Conservation (phyloP, 2,113 vertebrate genomes). For the Brachyhypopomus gauderio region DNA sequence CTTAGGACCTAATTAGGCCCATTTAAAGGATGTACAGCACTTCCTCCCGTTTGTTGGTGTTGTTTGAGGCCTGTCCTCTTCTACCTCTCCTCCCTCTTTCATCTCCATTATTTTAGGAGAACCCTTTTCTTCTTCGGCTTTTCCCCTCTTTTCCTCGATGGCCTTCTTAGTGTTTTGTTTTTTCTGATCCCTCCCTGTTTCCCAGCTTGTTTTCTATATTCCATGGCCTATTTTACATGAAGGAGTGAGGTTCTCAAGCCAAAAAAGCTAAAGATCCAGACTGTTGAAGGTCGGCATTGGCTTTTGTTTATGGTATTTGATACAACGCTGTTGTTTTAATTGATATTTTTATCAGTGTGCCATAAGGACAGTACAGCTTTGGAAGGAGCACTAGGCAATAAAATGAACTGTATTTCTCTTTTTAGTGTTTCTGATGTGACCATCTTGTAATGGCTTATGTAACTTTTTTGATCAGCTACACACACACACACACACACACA, state of each 20-base stretch:
- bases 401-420: constrained; percentile 22
- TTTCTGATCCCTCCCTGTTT: not conserved
- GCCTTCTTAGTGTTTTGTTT: not conserved
- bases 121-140: not conserved
- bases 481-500: not conserved
- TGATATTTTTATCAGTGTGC: constrained; percentile 28
- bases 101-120: constrained; percentile 13
- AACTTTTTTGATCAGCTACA: not conserved
- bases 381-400: constrained; percentile 27
- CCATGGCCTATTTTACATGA: not conserved
- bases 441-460: constrained; percentile 8
- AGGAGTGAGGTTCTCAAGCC: not conserved
- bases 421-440: constrained; percentile 28
- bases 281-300: constrained; percentile 16
- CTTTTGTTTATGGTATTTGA: constrained; percentile 17
- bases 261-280: not conserved
- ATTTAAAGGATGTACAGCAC: constrained; percentile 54
- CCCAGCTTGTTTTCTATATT: not conserved
- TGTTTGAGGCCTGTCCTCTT: constrained; percentile 38
- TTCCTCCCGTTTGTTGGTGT: constrained; percentile 53
- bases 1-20: constrained; percentile 53
- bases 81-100: constrained; percentile 2
- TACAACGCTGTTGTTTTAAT: constrained; percentile 22
- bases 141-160: constrained; percentile 21
- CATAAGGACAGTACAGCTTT: constrained; percentile 15